These are phyloP conservation scores for Drosophila hamatofila DNA, from an alignment of 2,888 invertebrate species.

Conservation along the genomic window DNA sequence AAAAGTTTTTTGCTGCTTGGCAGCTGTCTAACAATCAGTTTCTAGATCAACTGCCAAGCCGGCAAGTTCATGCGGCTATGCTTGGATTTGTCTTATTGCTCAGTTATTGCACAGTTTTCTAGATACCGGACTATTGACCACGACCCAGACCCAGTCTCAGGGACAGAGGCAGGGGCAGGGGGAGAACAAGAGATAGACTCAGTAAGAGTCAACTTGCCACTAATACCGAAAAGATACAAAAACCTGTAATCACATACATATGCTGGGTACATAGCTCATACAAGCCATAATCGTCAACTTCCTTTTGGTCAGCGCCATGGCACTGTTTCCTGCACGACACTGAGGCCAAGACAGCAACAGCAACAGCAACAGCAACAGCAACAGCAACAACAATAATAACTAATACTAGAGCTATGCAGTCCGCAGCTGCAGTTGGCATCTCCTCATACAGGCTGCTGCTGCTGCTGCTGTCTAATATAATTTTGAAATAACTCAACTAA, in stretches of 20 bases:
- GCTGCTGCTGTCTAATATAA: slow-evolving; percentile 74
- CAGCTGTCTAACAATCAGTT: slow-evolving; percentile 55
- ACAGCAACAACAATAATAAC: slow-evolving; percentile 38
- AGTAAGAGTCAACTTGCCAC: slow-evolving; percentile 7
- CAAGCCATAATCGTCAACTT: slow-evolving; percentile 72
- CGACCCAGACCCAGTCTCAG: slow-evolving; percentile 1
- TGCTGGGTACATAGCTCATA: slow-evolving; percentile 30
- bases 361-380: slow-evolving; percentile 30
- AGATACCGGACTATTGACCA: not conserved
- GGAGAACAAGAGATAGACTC: not conserved
- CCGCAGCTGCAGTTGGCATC: slow-evolving; percentile 47
- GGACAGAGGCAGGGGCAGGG: slow-evolving; percentile 1
- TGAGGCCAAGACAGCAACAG: slow-evolving; percentile 22
- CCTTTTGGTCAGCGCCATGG: slow-evolving; percentile 73
- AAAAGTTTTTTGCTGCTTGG: slow-evolving; percentile 21
- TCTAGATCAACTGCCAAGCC: slow-evolving; percentile 51
- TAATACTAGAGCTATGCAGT: slow-evolving; percentile 47
- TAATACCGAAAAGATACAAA: slow-evolving; percentile 23
- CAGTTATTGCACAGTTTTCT: slow-evolving; percentile 22
- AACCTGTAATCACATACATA: slow-evolving; percentile 49
- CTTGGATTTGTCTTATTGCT: slow-evolving; percentile 28
- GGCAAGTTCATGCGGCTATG: slow-evolving; percentile 54
- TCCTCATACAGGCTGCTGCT: slow-evolving; percentile 48
- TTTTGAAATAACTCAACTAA: slow-evolving; percentile 78
- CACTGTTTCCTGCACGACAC: slow-evolving; percentile 72